Percentiles rank a stretch among this genome's conserved stretches.
Evolutionary conservation across 2,888 invertebrate genomes (phyloP).

Genomic region (Ectemnius cavifrons): DNA sequence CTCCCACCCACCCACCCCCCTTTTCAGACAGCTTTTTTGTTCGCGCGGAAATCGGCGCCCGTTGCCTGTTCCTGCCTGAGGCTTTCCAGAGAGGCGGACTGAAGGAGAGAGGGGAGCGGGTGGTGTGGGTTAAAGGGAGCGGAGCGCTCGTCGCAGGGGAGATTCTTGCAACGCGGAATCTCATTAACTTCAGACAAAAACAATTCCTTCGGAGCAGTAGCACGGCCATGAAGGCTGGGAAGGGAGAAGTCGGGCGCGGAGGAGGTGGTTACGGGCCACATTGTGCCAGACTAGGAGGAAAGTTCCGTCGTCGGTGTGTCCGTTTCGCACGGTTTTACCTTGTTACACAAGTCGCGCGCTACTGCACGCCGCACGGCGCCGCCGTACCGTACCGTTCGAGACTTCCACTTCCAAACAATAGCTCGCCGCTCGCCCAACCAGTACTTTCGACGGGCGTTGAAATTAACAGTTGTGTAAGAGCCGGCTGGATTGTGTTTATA

Average conservation of each 20-base stretch:
- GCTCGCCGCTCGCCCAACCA: too few species aligned
- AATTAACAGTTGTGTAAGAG: background rate
- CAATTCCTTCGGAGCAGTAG: conserved; percentile 8
- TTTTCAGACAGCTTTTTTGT: conserved; percentile 2
- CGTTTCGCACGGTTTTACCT: conserved; percentile 35
- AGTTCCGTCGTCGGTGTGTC: conserved; percentile 23
- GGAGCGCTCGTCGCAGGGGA: conserved; percentile 16
- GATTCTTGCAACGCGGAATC: conserved; percentile 37
- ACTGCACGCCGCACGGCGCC: conserved; percentile 17
- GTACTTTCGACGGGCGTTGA: background rate
- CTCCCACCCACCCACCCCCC: background rate
- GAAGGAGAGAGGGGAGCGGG: background rate
- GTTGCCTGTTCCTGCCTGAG: background rate
- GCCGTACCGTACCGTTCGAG: too few species aligned
- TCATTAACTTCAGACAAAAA: conserved; percentile 47
- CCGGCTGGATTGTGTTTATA: background rate
- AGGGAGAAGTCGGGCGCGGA: too few species aligned
- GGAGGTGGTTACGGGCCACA: background rate
- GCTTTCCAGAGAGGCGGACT: conserved; percentile 6
- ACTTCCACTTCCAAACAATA: conserved; percentile 29
- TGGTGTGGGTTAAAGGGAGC: conserved; percentile 13
- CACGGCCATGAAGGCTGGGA: too few species aligned
- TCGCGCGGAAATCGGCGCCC: conserved; percentile 3
- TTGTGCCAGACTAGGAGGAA: conserved; percentile 1
- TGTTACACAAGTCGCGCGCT: conserved; percentile 17